phyloP scores from a whole-genome alignment of 1,140 invertebrate species.

The Macrobrachium nipponense region DNA sequence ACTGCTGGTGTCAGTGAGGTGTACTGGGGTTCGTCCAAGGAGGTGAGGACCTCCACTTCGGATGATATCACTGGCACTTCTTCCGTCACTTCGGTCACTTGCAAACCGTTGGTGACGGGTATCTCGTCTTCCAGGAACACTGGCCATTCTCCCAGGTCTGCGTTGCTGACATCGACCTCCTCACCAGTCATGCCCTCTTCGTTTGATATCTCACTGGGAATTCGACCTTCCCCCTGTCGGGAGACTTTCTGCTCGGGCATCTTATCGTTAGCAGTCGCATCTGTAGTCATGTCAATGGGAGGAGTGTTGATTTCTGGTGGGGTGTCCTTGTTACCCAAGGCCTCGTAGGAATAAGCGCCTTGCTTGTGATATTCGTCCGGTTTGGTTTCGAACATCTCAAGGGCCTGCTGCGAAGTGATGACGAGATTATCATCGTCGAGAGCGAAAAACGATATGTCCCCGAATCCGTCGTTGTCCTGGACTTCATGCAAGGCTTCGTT shows the following conservation, averaged over 20 bases:
- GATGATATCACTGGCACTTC: constrained; percentile 17
- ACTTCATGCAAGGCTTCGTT: constrained; percentile 10
- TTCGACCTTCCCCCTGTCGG: no score
- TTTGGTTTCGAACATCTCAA: constrained; percentile 59
- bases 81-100: background rate
- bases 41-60: constrained; percentile 43
- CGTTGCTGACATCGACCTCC: no score
- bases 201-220: no score
- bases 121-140: background rate
- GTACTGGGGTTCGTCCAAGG: constrained; percentile 45
- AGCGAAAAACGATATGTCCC: constrained; percentile 58
- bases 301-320: constrained; percentile 18
- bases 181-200: no score
- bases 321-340: background rate
- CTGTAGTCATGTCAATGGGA: background rate
- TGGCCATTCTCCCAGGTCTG: no score
- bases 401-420: constrained; percentile 61
- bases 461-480: constrained; percentile 21
- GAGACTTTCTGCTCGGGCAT: background rate
- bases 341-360: background rate
- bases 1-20: constrained; percentile 51
- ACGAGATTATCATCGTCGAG: constrained; percentile 59
- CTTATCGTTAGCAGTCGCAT: background rate
- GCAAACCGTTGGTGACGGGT: background rate
- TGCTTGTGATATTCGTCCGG: background rate